phyloP scores from a whole-genome alignment of 2,888 invertebrate species.

The Caenorhabditis sp. region DNA sequence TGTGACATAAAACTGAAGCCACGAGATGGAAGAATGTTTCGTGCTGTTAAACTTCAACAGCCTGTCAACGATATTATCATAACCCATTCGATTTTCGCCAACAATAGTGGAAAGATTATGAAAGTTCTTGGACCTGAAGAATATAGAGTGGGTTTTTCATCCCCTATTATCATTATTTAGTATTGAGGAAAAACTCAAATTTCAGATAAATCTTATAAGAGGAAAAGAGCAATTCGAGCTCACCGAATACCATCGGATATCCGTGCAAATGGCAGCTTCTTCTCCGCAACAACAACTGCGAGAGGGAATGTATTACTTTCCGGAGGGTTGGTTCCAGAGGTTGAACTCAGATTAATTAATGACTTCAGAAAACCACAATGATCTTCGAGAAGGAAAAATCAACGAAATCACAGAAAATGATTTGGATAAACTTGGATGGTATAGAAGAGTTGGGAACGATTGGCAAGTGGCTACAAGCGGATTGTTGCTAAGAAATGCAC shows the following conservation, averaged over 20 bases:
- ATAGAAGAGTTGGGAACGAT: constrained; percentile 48
- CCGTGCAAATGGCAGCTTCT: constrained; percentile 50
- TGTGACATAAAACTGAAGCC: constrained; percentile 64
- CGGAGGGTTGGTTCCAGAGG: constrained; percentile 27
- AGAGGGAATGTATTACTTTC: constrained; percentile 64
- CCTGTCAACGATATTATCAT: constrained; percentile 59
- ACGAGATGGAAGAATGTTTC: constrained; percentile 46
- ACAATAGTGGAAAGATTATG: constrained; percentile 58
- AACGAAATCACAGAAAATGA: constrained; percentile 61
- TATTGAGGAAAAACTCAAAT: neutral
- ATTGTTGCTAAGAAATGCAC: constrained; percentile 55
- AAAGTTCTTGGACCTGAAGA: constrained; percentile 57
- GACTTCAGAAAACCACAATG: constrained; percentile 54
- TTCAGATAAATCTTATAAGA: constrained; percentile 53
- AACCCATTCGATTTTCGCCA: constrained; percentile 62
- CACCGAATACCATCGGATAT: constrained; percentile 60
- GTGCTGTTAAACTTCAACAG: constrained; percentile 62
- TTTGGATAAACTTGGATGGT: constrained; percentile 66
- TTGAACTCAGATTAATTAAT: neutral
- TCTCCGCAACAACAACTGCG: constrained; percentile 64
- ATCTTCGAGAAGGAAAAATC: constrained; percentile 60
- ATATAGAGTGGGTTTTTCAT: constrained; percentile 37
- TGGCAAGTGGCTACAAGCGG: constrained; percentile 61
- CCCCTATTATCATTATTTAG: neutral
- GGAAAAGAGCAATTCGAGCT: constrained; percentile 64